These are phyloP conservation scores for Rhyacichthys aspro DNA, from an alignment of 2,797 vertebrate species.

Conservation along the genomic window DNA sequence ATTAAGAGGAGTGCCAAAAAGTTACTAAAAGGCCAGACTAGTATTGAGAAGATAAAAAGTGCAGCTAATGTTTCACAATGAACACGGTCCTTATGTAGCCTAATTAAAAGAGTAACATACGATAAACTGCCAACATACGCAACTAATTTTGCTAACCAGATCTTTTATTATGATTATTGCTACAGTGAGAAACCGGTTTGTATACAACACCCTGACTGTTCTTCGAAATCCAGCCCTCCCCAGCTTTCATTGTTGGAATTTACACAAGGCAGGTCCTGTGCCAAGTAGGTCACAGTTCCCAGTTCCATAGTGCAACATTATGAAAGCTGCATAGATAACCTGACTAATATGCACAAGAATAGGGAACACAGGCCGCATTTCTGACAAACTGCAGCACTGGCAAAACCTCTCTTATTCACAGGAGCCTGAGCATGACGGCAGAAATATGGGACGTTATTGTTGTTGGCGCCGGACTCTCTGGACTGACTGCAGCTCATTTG, in stretches of 20 bases:
- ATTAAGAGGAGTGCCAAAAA: no score
- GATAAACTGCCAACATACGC: no score
- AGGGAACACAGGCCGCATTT: not conserved
- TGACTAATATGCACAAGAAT: slow-evolving; percentile 12
- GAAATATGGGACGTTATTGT: slow-evolving; percentile 77
- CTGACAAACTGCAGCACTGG: not conserved
- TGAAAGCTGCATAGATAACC: slow-evolving; percentile 38
- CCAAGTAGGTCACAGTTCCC: slow-evolving; percentile 42
- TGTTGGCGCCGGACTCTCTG: slow-evolving; percentile 80
- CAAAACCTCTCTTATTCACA: not conserved
- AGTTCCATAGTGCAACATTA: slow-evolving; percentile 59
- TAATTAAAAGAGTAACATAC: no score
- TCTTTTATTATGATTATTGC: no score
- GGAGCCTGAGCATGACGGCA: slow-evolving; percentile 56
- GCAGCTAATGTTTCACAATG: no score
- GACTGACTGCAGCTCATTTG: slow-evolving; percentile 72
- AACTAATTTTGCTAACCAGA: no score
- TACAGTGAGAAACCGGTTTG: not conserved
- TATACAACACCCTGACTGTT: not conserved
- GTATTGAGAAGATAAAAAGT: no score
- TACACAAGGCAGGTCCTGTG: slow-evolving; percentile 3
- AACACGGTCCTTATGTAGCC: no score
- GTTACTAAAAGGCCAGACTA: no score
- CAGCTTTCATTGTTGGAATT: slow-evolving; percentile 22
- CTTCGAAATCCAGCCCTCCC: slow-evolving; percentile 5